phyloP scores from a whole-genome alignment of 2,113 vertebrate species.

The Aramus guarauna region DNA sequence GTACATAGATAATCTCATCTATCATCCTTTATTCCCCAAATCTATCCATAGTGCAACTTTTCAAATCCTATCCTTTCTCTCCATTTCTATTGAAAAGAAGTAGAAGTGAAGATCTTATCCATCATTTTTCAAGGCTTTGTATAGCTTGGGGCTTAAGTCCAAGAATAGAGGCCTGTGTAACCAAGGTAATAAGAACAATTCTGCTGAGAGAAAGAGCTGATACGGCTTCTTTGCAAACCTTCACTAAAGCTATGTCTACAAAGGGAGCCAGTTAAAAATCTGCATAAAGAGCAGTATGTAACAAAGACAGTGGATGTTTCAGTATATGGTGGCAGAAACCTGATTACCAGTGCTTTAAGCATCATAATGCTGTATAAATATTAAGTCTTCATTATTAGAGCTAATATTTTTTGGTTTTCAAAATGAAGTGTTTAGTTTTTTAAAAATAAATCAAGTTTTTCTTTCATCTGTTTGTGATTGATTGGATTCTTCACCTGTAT shows the following conservation, averaged over 20 bases:
- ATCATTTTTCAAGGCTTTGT: background rate
- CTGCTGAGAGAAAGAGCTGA: background rate
- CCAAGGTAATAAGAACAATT: background rate
- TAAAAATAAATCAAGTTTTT: background rate
- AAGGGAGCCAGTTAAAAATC: background rate
- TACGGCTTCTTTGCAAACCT: background rate
- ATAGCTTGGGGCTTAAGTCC: background rate
- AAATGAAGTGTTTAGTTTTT: background rate
- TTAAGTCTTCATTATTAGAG: background rate
- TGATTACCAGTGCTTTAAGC: background rate
- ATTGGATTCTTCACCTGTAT: background rate
- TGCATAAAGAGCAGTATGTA: background rate
- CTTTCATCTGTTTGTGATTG: background rate
- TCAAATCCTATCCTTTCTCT: background rate
- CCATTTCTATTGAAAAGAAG: background rate
- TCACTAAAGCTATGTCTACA: background rate
- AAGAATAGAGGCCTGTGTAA: background rate
- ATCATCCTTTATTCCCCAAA: background rate
- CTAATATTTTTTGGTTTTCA: background rate
- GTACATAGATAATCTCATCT: background rate
- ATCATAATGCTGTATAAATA: background rate
- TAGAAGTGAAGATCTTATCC: background rate
- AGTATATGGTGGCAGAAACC: background rate
- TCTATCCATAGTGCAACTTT: background rate
- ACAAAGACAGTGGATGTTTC: background rate